phyloP scores from a whole-genome alignment of 2,888 invertebrate genomes.

The Dromius quadrimaculatus region DNA sequence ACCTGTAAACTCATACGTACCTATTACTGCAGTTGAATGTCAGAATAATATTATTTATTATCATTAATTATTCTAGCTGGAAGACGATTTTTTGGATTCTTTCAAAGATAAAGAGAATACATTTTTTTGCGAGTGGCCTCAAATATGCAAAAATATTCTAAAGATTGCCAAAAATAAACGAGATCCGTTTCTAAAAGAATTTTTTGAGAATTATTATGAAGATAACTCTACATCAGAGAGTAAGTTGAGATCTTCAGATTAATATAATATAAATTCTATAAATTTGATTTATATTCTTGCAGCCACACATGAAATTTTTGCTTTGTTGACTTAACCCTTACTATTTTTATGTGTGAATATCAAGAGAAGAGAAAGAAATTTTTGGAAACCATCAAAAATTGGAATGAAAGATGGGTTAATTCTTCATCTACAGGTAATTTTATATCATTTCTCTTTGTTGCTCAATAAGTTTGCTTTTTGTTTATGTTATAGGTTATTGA shows the following conservation, averaged over 20 bases:
- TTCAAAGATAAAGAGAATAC: neutral
- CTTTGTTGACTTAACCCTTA: neutral
- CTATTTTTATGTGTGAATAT: neutral
- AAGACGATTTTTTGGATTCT: neutral
- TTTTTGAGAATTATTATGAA: neutral
- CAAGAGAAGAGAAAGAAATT: neutral
- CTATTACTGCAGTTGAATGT: too few species aligned
- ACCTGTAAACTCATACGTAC: too few species aligned
- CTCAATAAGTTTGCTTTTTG: neutral
- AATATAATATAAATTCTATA: neutral
- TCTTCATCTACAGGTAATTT: neutral
- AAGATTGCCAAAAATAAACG: neutral
- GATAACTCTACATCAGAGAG: neutral
- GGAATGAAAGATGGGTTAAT: neutral
- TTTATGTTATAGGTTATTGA: neutral
- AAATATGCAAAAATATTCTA: neutral
- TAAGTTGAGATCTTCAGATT: neutral
- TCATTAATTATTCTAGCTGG: neutral
- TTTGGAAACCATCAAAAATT: neutral
- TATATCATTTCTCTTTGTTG: neutral
- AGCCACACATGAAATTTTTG: neutral
- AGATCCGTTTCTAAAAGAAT: neutral
- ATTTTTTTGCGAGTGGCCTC: neutral
- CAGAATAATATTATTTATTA: too few species aligned
- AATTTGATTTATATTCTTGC: neutral